phyloP scores from a whole-genome alignment of 2,113 vertebrate species.

The Gymnobelideus leadbeateri region DNA sequence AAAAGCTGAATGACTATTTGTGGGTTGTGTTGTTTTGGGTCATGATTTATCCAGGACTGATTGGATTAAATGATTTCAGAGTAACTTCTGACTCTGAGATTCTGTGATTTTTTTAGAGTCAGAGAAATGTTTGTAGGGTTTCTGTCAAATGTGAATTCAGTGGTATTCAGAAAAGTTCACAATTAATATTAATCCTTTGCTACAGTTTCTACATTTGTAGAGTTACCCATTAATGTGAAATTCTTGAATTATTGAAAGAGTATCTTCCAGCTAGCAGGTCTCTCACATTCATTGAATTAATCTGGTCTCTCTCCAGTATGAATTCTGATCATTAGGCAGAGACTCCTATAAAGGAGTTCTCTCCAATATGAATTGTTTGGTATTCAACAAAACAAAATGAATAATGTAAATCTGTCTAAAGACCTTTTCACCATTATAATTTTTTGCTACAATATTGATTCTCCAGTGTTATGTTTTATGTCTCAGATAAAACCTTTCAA shows the following conservation, averaged over 20 bases:
- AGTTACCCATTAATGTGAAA: not conserved
- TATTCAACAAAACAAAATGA: not conserved
- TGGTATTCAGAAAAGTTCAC: not conserved
- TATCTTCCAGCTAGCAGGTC: not conserved
- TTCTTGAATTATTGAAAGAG: not conserved
- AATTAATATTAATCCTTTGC: not conserved
- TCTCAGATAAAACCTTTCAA: not conserved
- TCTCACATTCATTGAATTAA: not conserved
- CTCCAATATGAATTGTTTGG: not conserved
- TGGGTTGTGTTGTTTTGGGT: not conserved
- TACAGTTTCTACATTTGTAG: not conserved
- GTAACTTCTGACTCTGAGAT: not conserved
- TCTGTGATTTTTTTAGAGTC: not conserved
- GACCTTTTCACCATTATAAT: not conserved
- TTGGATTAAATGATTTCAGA: not conserved
- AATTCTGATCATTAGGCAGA: not conserved
- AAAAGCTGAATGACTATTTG: not conserved
- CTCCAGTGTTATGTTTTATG: not conserved
- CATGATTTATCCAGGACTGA: not conserved
- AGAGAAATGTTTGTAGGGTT: not conserved
- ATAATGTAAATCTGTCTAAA: not conserved
- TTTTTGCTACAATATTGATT: not conserved
- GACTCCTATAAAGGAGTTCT: not conserved
- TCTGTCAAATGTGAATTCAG: not conserved
- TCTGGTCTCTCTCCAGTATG: not conserved